These are phyloP conservation scores for Stenolophus ochropezus DNA, from an alignment of 2,888 invertebrate species.

Conservation along the genomic window DNA sequence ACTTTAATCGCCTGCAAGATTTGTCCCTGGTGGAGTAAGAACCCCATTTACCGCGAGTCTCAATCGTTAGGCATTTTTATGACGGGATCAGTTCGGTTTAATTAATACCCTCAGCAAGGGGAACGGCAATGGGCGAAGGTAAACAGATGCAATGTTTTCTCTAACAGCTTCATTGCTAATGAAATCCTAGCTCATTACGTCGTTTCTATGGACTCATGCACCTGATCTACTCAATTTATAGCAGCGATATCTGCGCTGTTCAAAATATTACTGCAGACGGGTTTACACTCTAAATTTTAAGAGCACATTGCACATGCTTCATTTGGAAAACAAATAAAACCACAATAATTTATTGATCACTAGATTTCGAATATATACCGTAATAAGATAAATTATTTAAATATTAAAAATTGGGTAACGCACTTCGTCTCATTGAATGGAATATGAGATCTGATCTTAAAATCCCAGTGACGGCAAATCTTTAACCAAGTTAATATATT, in stretches of 20 bases:
- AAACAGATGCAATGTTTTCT: constrained; percentile 32
- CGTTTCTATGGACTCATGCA: constrained; percentile 48
- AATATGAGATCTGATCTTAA: no score
- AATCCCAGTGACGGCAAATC: no score
- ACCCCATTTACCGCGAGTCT: constrained; percentile 25
- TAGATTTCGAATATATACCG: no score
- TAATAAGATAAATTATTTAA: no score
- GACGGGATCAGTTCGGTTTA: constrained; percentile 55
- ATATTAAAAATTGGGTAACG: no score
- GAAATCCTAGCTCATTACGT: constrained; percentile 31
- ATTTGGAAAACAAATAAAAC: no score
- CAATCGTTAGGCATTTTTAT: constrained; percentile 53
- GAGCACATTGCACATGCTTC: neutral
- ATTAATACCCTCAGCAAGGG: constrained; percentile 49
- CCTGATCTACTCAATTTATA: constrained; percentile 40
- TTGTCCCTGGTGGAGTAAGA: constrained; percentile 21
- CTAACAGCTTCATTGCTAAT: constrained; percentile 36
- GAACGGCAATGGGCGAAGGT: neutral
- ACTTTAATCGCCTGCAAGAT: constrained; percentile 17
- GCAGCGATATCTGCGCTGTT: neutral
- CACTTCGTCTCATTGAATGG: no score
- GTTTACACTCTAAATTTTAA: neutral
- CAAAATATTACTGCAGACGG: neutral
- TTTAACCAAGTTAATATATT: no score
- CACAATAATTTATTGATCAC: no score